phyloP scores from a whole-genome alignment of 2,797 vertebrate species.

The Enteromius treurensis region DNA sequence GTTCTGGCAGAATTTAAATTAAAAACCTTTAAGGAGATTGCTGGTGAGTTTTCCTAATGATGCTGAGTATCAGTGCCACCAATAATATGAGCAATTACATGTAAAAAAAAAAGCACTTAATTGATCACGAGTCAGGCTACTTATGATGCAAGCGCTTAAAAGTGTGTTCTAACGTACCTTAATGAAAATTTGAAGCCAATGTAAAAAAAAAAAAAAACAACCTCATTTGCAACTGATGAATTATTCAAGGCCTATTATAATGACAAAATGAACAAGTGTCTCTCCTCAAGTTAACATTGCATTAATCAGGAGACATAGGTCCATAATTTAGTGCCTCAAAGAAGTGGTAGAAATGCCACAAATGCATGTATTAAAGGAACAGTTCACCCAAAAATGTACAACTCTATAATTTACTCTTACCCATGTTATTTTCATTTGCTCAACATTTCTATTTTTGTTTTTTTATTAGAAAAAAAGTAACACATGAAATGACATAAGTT shows the following conservation, averaged over 20 bases:
- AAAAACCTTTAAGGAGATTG: slow-evolving; percentile 25
- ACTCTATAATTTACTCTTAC: background rate
- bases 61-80: background rate
- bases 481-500: background rate
- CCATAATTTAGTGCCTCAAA: background rate
- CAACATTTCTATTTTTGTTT: background rate
- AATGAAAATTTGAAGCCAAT: slow-evolving; percentile 30
- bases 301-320: slow-evolving; percentile 42
- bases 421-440: background rate
- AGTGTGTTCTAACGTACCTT: background rate
- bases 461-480: background rate
- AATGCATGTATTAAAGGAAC: background rate
- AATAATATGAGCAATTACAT: slow-evolving; percentile 27
- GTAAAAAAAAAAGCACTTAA: slow-evolving; percentile 26
- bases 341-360: background rate
- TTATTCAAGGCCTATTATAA: slow-evolving; percentile 56
- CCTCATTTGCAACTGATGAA: slow-evolving; percentile 50
- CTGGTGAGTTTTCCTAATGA: slow-evolving; percentile 3
- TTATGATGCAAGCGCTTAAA: slow-evolving; percentile 25
- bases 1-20: slow-evolving; percentile 13
- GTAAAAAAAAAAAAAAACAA: slow-evolving; percentile 9
- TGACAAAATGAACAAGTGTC: slow-evolving; percentile 50
- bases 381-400: background rate
- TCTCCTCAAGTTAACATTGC: slow-evolving; percentile 52
- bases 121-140: background rate